A percentile compares a stretch with the other conserved stretches of the same genome.
phyloP scores from a whole-genome alignment of 2,888 invertebrate genomes.

The Zele albiditarsus region DNA sequence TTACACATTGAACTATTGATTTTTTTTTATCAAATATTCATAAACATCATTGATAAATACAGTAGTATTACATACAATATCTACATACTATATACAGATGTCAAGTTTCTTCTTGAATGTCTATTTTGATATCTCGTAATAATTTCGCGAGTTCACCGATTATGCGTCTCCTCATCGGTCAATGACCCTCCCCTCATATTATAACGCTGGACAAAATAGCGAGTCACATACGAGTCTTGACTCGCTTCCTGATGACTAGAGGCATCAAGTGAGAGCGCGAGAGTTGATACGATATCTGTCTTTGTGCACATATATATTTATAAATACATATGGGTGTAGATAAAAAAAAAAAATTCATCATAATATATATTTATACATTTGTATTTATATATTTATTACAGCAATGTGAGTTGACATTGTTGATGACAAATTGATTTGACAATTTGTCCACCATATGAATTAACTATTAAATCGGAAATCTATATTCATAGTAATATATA shows the following conservation, averaged over 20 bases:
- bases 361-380: slow-evolving; percentile 15
- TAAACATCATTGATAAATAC: not conserved
- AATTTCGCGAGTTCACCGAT: slow-evolving; percentile 20
- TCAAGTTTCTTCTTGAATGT: slow-evolving; percentile 3
- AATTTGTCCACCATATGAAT: not conserved
- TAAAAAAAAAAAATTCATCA: slow-evolving; percentile 26
- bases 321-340: slow-evolving; percentile 6
- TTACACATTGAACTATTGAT: not conserved
- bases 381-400: not conserved
- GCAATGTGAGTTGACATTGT: slow-evolving; percentile 23
- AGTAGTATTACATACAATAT: not conserved
- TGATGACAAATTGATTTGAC: slow-evolving; percentile 17
- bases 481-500: no score
- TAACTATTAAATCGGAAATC: not conserved
- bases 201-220: not conserved
- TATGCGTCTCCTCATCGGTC: slow-evolving; percentile 20
- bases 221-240: slow-evolving; percentile 5
- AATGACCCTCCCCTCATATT: not conserved
- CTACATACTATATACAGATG: not conserved
- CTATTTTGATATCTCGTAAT: not conserved
- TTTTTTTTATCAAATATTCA: not conserved
- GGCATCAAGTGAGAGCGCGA: slow-evolving; percentile 14
- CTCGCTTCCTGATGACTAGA: slow-evolving; percentile 31
- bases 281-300: slow-evolving; percentile 32
- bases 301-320: not conserved